Base-by-base conservation (phyloP, 2,797 vertebrate species). In the Pseudotriccus pelzelni region DNA sequence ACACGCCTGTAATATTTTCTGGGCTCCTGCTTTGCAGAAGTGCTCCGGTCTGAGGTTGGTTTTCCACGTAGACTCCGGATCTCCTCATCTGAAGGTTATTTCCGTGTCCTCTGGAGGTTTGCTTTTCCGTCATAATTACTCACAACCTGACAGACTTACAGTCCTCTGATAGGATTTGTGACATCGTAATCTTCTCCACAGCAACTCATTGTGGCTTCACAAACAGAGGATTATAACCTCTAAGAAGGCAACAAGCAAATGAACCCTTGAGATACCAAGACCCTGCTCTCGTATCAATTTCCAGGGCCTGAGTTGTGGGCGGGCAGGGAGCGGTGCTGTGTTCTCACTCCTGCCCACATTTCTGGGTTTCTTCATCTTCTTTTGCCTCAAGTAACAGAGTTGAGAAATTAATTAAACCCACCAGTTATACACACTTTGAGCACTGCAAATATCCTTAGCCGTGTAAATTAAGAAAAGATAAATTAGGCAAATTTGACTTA, bases 121-220 rank as follows among this genome's bases (percentile, higher is more conserved):
- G 52, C 77, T 76, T 87, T 92, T 81, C 85, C 83, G 52, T 96
- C 89, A 86, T 91, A 94, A 92, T 96, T 96, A 86, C 93, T 96
- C 81, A 74, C 85, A 95, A 95, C 83, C 76, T 96, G 93, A 91
- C 93, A 92, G 85, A 90, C 0, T 91, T 96, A 69, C 62, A 96
- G 95, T 94, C 87, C 93, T 94, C 47, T 93, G 91, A 96, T 79
- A 88, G 95, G 89, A 97, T 96, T 94, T 96, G 91, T 91, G 91
- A 74, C 93, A 62, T 68, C 84, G 72, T 95, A 96, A 93, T 96
- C 80, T 93, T 82, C 84, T 91, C 89, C 63, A 44, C 46, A 91
- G 90, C 80, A 91, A 79, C 55, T 63, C 59, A 70, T 90, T 90
- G 89, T 86, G 89, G 69, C 74, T 95, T 93, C 87, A 87, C 92